Conservation (phyloP, 2,113 vertebrate species). For the Rallus limicola region DNA sequence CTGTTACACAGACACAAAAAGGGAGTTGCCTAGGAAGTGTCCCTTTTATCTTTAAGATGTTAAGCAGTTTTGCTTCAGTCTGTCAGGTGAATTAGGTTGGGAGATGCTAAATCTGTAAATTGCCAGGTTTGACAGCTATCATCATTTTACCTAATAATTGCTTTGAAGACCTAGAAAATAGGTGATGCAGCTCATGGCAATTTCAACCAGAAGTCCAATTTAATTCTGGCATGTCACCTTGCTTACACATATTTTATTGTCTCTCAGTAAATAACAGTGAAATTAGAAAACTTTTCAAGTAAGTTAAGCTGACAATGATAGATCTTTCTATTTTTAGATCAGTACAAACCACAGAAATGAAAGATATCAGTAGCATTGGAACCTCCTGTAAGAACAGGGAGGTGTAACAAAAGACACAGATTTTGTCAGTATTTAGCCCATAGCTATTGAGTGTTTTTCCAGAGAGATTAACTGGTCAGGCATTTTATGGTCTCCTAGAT, state of each 20-base stretch:
- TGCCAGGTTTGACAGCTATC: background rate
- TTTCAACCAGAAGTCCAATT: background rate
- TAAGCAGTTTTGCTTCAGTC: background rate
- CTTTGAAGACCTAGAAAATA: background rate
- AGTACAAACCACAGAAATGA: background rate
- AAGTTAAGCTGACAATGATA: fast-evolving
- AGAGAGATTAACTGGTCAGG: background rate
- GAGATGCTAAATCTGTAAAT: background rate
- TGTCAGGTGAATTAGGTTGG: background rate
- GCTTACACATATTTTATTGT: background rate
- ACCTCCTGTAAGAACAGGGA: background rate
- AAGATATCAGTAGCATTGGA: background rate
- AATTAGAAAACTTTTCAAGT: background rate
- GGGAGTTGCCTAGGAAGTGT: background rate
- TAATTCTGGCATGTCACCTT: background rate
- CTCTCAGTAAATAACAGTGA: background rate
- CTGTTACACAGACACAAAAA: background rate
- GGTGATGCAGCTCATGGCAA: background rate
- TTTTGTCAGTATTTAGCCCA: background rate
- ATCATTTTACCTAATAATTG: background rate
- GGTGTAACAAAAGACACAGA: background rate
- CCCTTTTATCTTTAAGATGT: conserved; percentile 14
- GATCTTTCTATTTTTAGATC: background rate
- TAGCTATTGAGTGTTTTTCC: background rate
- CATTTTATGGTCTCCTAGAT: background rate